Evolutionary conservation across 2,113 vertebrate species (phyloP), one percentile per base, ranked within the genome.

Genomic region (Dolichallabes microphthalmus): DNA sequence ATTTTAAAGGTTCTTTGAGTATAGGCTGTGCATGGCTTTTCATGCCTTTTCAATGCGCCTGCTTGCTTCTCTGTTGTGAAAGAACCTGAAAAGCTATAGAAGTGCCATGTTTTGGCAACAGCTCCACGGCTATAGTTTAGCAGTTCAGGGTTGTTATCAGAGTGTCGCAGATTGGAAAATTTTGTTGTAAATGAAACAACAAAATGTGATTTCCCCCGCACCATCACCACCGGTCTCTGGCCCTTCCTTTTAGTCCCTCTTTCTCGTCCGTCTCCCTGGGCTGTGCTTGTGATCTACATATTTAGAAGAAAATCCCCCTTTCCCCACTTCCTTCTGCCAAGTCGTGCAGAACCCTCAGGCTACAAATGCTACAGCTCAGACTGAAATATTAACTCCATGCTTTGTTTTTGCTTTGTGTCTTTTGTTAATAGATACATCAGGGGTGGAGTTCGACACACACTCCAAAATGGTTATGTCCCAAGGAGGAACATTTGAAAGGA

Each of bases 381-480:
- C 58, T 19, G 45, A 76, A 76, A 55, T 53, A 9, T 75, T 82
- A 57, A 82, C 83, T 77, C 63, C 10, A 39, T 45, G 52, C 14
- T 86, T 83, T 63, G 20, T 35, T 45, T 27, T 82, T 53, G 13
- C 53, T 75, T 27, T 76, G 85, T 87, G 81, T 86, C 82, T 86
- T 85, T 77, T 45, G 45, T 45, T 87, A 87, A 11, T 92, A 99
- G 97, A 97, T 94, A 92, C 95, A 0, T 95, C 96, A 4, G 96
- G 96, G 73, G 97, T 98, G 83, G 96, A 98, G 92, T 99, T 98
- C 91, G 97, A 99, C 93, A 96, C 97, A 2, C 96, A 97, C 90
- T 98, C 96, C 30, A 98, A 98, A 84, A 97, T 97, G 83, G 97
- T 96, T 80, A 95, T 99, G 95, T 98, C 97, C 89, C 97, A 98